These are phyloP conservation scores for Calephelis perditalis DNA, from an alignment of 2,888 invertebrate species.

Conservation along the genomic window DNA sequence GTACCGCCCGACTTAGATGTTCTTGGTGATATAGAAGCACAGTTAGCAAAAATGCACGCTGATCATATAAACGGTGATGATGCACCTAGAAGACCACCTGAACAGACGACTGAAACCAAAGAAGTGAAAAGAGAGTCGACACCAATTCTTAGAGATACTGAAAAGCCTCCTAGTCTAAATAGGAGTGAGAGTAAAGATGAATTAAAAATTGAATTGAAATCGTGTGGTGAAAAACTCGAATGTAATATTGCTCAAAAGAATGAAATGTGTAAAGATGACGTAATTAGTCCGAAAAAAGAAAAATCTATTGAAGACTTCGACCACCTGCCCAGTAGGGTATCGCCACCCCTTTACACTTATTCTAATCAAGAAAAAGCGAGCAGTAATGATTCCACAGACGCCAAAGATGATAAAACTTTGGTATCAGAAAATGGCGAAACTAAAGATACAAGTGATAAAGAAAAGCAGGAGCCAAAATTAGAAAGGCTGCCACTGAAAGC, in stretches of 20 bases:
- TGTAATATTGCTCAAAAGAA: slow-evolving; percentile 32
- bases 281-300: slow-evolving; percentile 40
- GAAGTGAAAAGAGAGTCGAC: slow-evolving; percentile 54
- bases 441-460: slow-evolving; percentile 32
- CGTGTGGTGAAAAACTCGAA: slow-evolving; percentile 30
- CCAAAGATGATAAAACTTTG: slow-evolving; percentile 35
- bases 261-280: slow-evolving; percentile 27
- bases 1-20: slow-evolving; percentile 70
- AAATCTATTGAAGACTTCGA: slow-evolving; percentile 65
- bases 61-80: slow-evolving; percentile 63
- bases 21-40: slow-evolving; percentile 83
- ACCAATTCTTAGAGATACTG: slow-evolving; percentile 43
- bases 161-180: slow-evolving; percentile 29
- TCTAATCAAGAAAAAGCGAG: slow-evolving; percentile 83
- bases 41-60: slow-evolving; percentile 82
- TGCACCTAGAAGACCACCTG: slow-evolving; percentile 41
- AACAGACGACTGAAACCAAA: slow-evolving; percentile 32
- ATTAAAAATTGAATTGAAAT: slow-evolving; percentile 25
- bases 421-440: slow-evolving; percentile 51
- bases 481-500: slow-evolving; percentile 64
- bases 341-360: slow-evolving; percentile 87
- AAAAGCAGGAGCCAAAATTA: slow-evolving; percentile 42
- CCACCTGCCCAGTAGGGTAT: slow-evolving; percentile 83
- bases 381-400: slow-evolving; percentile 55
- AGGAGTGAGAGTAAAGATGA: slow-evolving; percentile 29